These are phyloP conservation scores for Tinamus guttatus DNA, from an alignment of 2,113 vertebrate genomes.

Conservation along the genomic window DNA sequence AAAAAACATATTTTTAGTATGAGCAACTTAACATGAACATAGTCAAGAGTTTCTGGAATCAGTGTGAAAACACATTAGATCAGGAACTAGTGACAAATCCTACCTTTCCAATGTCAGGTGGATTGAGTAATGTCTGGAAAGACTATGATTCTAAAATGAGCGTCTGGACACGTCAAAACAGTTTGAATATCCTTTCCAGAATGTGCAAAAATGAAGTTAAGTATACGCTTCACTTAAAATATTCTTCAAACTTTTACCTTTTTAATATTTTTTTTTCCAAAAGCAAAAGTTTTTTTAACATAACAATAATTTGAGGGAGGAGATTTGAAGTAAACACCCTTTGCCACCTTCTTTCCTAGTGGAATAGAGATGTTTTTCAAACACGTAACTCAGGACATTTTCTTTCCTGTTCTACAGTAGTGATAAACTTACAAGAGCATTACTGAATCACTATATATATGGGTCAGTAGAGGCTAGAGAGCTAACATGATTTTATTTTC, in stretches of 20 bases:
- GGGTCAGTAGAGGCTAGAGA: neutral
- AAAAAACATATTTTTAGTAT: conserved; percentile 34
- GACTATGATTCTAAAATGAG: conserved; percentile 18
- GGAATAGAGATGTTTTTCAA: neutral
- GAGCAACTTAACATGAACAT: neutral
- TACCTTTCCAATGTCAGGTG: conserved; percentile 41
- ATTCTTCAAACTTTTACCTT: neutral
- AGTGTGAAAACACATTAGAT: conserved; percentile 49
- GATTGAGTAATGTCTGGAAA: conserved; percentile 70
- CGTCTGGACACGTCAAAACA: conserved; percentile 49
- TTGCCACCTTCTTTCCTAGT: neutral
- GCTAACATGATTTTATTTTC: neutral
- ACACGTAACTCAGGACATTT: neutral
- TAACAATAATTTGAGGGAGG: neutral
- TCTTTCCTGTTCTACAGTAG: neutral
- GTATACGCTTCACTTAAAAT: neutral
- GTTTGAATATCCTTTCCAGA: conserved; percentile 42
- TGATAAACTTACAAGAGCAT: neutral
- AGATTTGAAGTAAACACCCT: neutral
- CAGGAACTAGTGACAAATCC: conserved; percentile 43
- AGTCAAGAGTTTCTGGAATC: conserved; percentile 43
- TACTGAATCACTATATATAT: neutral
- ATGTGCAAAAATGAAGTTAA: conserved; percentile 27
- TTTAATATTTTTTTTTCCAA: neutral
- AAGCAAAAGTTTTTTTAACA: neutral